A percentile compares a stretch with the other conserved stretches of the same genome.
These are phyloP conservation scores for Muraenolepis orangiensis DNA, from an alignment of 2,797 vertebrate species.

Conservation along the genomic window DNA sequence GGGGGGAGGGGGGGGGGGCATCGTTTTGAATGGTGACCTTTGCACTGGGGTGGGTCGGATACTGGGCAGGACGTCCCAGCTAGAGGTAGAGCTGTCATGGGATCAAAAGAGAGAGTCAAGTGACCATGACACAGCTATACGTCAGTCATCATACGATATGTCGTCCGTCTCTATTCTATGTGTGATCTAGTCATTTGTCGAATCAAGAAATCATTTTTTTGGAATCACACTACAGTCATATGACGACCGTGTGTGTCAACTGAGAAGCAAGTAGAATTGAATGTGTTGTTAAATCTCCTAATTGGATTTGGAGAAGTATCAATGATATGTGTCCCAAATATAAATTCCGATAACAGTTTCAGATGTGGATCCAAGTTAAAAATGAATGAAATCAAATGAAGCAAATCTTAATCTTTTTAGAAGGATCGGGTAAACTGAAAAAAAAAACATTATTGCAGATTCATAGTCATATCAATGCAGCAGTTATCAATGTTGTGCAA, in stretches of 20 bases:
- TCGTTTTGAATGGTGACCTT: conserved; percentile 66
- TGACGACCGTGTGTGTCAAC: not conserved
- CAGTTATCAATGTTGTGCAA: not conserved
- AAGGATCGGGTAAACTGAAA: not conserved
- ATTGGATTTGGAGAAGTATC: not conserved
- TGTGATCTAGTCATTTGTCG: not conserved
- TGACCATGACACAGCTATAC: conserved; percentile 30
- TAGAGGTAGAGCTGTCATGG: conserved; percentile 75
- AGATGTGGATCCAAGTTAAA: not conserved
- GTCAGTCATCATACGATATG: not conserved
- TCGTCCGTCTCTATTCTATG: not conserved
- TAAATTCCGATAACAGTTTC: not conserved
- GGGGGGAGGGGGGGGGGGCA: conserved; percentile 41
- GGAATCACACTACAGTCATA: no score
- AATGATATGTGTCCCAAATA: not conserved
- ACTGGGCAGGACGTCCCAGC: conserved; percentile 77
- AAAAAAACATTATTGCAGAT: not conserved
- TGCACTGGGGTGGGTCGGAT: conserved; percentile 65
- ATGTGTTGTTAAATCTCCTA: not conserved
- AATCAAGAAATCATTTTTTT: not conserved
- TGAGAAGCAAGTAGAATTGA: not conserved
- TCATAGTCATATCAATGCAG: not conserved
- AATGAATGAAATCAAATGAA: not conserved
- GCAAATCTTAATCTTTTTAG: not conserved
- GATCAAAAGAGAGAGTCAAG: conserved; percentile 65